A percentile compares a stretch with the other conserved stretches of the same genome.
Conservation (phyloP, 2,888 invertebrate genomes). For the Thyatira batis region DNA sequence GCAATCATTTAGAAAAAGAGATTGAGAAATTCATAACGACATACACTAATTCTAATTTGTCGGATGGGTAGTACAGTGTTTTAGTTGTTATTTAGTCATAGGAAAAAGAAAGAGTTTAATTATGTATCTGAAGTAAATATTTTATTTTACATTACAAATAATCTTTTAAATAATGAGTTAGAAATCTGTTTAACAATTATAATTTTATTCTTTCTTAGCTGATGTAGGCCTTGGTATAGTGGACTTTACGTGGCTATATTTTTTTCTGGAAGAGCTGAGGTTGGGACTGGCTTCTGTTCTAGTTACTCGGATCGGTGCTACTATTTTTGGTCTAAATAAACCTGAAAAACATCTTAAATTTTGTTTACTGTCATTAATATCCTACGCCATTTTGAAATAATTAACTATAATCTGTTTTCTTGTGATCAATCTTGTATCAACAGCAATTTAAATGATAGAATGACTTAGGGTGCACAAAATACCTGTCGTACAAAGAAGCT, state of each 20-base stretch:
- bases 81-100: conserved; percentile 3
- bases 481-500: too few species aligned
- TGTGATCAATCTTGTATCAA: too few species aligned
- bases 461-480: too few species aligned
- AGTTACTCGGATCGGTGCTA: conserved; percentile 48
- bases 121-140: conserved; percentile 15
- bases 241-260: conserved; percentile 70
- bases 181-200: conserved; percentile 19
- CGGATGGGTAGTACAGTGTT: conserved; percentile 34
- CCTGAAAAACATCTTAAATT: conserved; percentile 36
- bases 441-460: too few species aligned
- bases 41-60: conserved; percentile 49
- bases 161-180: conserved; percentile 21
- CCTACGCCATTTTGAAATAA: too few species aligned
- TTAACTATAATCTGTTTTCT: too few species aligned
- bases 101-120: conserved; percentile 9
- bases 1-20: conserved; percentile 59
- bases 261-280: conserved; percentile 57
- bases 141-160: conserved; percentile 25
- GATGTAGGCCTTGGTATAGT: conserved; percentile 62
- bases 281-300: conserved; percentile 53
- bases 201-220: conserved; percentile 52
- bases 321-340: conserved; percentile 58
- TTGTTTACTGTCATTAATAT: too few species aligned
- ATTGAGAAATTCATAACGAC: conserved; percentile 59